These are phyloP conservation scores for Alosa sapidissima DNA, from an alignment of 2,797 vertebrate species.

Conservation along the genomic window DNA sequence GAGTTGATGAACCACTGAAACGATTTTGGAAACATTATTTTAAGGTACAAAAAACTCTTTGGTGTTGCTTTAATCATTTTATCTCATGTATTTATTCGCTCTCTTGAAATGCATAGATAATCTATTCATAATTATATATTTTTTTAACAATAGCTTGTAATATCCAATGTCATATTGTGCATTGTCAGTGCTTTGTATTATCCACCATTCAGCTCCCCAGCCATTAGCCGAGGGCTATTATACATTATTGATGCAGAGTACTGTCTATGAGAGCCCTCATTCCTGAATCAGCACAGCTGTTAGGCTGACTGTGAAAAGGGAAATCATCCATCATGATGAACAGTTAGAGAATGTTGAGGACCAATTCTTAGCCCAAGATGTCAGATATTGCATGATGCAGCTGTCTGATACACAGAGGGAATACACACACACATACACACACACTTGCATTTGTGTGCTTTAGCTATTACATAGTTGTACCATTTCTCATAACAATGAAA, in stretches of 20 bases:
- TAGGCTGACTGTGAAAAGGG: neutral
- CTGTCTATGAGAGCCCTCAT: neutral
- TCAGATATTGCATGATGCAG: neutral
- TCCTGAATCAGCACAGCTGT: neutral
- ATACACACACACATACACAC: neutral
- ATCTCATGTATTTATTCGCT: neutral
- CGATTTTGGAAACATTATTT: too few species aligned
- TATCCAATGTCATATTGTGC: neutral
- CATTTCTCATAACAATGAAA: neutral
- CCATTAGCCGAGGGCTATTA: neutral
- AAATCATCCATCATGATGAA: neutral
- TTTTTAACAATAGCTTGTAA: neutral
- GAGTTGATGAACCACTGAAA: too few species aligned
- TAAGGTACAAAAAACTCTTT: too few species aligned
- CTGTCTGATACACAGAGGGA: neutral
- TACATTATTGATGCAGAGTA: conserved; percentile 6
- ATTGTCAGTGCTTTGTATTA: neutral
- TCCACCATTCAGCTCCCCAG: neutral
- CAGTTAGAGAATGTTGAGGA: neutral
- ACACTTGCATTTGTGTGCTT: neutral
- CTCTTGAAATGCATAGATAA: neutral
- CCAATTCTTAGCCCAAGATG: neutral
- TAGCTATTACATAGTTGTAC: neutral
- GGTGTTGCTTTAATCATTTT: neutral
- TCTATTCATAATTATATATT: neutral